These are phyloP conservation scores for Bombus sylvicola DNA, from an alignment of 1,140 invertebrate species.

Conservation along the genomic window DNA sequence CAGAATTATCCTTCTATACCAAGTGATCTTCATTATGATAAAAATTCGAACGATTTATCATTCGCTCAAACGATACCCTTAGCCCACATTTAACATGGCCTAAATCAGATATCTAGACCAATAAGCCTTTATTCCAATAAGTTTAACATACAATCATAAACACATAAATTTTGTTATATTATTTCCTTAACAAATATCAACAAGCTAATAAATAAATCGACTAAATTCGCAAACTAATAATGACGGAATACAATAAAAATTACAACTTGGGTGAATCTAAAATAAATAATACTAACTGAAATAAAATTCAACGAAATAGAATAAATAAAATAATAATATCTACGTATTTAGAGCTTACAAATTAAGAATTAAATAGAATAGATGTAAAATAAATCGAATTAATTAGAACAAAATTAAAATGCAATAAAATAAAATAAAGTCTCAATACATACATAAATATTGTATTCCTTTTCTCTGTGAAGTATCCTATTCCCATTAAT, in stretches of 20 bases:
- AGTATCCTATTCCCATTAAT: background rate
- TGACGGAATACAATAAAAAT: no score
- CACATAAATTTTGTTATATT: no score
- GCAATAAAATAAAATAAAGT: background rate
- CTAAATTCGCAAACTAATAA: no score
- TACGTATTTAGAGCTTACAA: no score
- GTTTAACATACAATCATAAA: no score
- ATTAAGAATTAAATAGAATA: background rate
- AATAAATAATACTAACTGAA: no score
- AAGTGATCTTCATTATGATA: background rate
- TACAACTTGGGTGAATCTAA: no score
- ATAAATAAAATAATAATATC: background rate
- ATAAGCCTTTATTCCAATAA: background rate
- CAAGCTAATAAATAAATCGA: no score
- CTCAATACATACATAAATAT: no score
- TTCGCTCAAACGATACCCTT: background rate
- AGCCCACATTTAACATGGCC: background rate
- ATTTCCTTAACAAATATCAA: no score
- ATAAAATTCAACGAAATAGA: background rate
- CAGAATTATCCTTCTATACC: background rate
- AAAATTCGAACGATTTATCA: slow-evolving; percentile 17
- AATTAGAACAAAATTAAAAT: background rate
- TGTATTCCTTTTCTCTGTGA: background rate
- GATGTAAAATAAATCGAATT: background rate
- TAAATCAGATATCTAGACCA: background rate